Conservation (phyloP, 2,113 vertebrate genomes). For the Prunella fulvescens region DNA sequence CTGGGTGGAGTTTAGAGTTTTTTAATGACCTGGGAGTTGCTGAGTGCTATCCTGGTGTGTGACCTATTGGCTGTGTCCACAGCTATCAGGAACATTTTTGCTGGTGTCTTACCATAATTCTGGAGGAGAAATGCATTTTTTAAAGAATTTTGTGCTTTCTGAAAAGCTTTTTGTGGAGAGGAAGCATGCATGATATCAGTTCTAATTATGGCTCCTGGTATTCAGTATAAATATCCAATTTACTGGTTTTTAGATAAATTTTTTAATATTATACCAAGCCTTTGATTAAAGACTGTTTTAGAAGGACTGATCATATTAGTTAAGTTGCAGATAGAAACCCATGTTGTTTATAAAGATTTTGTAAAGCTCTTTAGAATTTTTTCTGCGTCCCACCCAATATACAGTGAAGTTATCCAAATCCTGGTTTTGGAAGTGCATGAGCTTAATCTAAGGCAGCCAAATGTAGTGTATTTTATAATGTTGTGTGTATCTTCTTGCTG, state of each 20-base stretch:
- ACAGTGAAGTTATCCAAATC: background rate
- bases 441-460: background rate
- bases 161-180: background rate
- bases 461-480: background rate
- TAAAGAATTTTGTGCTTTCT: background rate
- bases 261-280: background rate
- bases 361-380: background rate
- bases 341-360: background rate
- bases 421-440: background rate
- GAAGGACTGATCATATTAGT: background rate
- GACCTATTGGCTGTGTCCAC: background rate
- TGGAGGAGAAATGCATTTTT: background rate
- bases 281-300: background rate
- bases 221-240: background rate
- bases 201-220: background rate
- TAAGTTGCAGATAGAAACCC: background rate
- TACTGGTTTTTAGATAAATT: background rate
- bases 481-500: background rate
- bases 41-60: background rate
- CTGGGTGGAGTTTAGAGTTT: background rate
- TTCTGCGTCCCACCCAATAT: background rate
- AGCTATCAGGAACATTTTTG: background rate
- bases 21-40: background rate
- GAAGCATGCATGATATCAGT: background rate
- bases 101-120: background rate